Evolutionary conservation across 2,113 vertebrate genomes (phyloP).

Genomic region (Loxodonta africana): DNA sequence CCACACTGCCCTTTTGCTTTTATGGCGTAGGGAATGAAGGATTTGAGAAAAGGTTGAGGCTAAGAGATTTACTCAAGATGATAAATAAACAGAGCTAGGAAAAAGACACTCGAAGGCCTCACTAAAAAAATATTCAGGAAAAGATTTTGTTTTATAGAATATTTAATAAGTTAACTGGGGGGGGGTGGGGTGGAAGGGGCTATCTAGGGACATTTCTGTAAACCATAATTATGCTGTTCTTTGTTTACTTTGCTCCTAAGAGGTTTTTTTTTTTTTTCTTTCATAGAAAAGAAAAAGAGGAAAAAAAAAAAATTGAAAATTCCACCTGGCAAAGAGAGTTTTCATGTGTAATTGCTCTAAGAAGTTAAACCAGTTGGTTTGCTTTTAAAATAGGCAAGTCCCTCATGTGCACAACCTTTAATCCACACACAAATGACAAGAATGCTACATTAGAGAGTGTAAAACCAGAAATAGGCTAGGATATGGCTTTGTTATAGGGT

Average conservation of each 20-base stretch:
- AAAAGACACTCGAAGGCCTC: background rate
- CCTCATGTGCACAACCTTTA: constrained; percentile 65
- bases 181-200: background rate
- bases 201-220: background rate
- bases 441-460: constrained; percentile 61
- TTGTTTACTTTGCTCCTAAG: background rate
- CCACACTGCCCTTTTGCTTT: background rate
- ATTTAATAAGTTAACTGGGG: constrained; percentile 26
- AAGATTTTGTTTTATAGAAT: background rate
- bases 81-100: background rate
- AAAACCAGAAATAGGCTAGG: constrained; percentile 57
- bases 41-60: background rate
- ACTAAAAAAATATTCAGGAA: constrained; percentile 25
- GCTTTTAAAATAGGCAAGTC: constrained; percentile 5
- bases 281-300: background rate
- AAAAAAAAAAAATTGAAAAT: constrained; percentile 17
- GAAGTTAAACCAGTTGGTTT: constrained; percentile 70
- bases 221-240: background rate
- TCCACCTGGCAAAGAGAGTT: background rate
- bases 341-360: constrained; percentile 53
- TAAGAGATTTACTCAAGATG: background rate
- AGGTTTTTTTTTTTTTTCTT: background rate
- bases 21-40: background rate
- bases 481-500: background rate
- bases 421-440: background rate